Percentiles rank a stretch among this genome's conserved stretches.
phyloP scores from a whole-genome alignment of 2,888 invertebrate species.

The Sclerodermus sp. region DNA sequence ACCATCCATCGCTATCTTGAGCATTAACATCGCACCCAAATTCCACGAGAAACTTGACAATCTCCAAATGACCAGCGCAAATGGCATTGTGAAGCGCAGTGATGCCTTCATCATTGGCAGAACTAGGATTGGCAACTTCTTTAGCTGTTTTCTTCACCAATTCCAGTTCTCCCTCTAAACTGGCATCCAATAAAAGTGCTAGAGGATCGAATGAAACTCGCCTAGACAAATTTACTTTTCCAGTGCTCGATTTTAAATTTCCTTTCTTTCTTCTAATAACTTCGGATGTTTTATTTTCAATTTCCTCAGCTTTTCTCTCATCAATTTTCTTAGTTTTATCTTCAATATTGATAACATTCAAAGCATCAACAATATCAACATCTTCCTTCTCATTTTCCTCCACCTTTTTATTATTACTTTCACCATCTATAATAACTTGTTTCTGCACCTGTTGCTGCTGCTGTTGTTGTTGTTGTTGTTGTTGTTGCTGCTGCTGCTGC shows the following conservation, averaged over 20 bases:
- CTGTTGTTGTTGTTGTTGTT: slow-evolving; percentile 39
- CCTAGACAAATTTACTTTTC: slow-evolving; percentile 74
- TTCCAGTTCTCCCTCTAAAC: slow-evolving; percentile 96
- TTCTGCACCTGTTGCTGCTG: slow-evolving; percentile 31
- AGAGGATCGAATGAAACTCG: slow-evolving; percentile 97
- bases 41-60: slow-evolving; percentile 96
- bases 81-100: slow-evolving; percentile 99
- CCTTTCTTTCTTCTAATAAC: slow-evolving; percentile 77
- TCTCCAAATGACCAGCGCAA: slow-evolving; percentile 98
- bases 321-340: slow-evolving; percentile 46
- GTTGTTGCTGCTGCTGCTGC: slow-evolving; percentile 25
- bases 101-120: slow-evolving; percentile 98
- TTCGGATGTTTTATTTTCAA: slow-evolving; percentile 55
- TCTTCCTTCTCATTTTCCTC: slow-evolving; percentile 49
- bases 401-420: slow-evolving; percentile 3
- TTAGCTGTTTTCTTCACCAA: slow-evolving; percentile 93
- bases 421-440: slow-evolving; percentile 14
- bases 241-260: slow-evolving; percentile 70
- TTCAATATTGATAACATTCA: slow-evolving; percentile 54
- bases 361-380: slow-evolving; percentile 53
- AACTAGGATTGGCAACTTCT: slow-evolving; percentile 93
- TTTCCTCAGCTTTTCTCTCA: slow-evolving; percentile 29
- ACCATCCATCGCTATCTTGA: slow-evolving; percentile 97
- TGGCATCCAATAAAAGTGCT: slow-evolving; percentile 93
- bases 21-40: slow-evolving; percentile 99